Base-by-base conservation (phyloP, 23 tunicate genomes). In the Phallusia fumigata region DNA sequence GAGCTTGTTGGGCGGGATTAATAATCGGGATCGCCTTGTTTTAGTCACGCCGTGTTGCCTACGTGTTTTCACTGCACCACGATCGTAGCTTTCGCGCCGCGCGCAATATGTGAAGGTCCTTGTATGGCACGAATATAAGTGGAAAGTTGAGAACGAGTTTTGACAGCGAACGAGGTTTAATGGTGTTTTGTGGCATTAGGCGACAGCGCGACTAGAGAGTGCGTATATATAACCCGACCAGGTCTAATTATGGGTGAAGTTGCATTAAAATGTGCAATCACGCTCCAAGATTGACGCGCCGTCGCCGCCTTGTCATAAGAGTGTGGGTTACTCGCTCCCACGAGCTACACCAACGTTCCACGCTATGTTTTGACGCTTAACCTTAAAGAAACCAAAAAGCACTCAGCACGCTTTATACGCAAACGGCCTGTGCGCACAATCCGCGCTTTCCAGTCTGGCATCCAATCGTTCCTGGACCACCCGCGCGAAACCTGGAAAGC, bases 171-270 rank as follows among this genome's bases (percentile, higher is more conserved):
- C 69, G 8, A 8, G 69, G 28, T 58, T 58, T 58, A 58, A 58
- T 58, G 69, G 69, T 24, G 69, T 58, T 58, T 58, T 58, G 69
- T 58, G 69, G 69, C 69, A 58, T 58, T 58, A 58, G 69, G 69
- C 69, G 69, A 6, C 69, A 13, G 28, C 69, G 69, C 69, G 28
- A 13, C 69, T 21, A 21, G 28, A 2, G 28, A 5, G 69, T 16
- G 28, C 28, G 69, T 58, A 58, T 58, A 6, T 58, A 58, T 58
- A 58, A 24, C 28, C 47, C 8, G 10, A 10, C 11, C 69, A 24
- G 16, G 69, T 18, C 69, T 58, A 58, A 58, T 58, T 40, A 10
- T 40, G 47, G 47, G 47, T 5, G 5, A 40, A 40, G 47, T 40
- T 40, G 47, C 47, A 40, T 5, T 40, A 40, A 40, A 40, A 40